Evolutionary conservation across 2,888 invertebrate genomes (phyloP), one percentile per base, ranked within the genome.

Genomic region (Macrophya annulata): DNA sequence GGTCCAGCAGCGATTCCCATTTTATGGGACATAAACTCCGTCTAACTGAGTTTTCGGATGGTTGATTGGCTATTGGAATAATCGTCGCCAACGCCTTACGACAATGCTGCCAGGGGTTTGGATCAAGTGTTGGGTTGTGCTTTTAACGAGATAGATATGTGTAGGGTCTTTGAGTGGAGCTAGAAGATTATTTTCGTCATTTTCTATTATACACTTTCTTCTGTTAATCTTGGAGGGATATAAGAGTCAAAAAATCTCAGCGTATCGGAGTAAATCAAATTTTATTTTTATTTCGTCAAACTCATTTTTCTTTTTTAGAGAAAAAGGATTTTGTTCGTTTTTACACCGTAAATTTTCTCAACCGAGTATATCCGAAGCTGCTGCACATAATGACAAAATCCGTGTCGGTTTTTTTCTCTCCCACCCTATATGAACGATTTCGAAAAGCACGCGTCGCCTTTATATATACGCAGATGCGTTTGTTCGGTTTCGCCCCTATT

Each of bases 11-110:
- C 88, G 88, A 90, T 91, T 89, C 88, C 87, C 84, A 88, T 91
- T 91, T 91, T 90, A 91, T 90, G 91, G 90, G 85, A 84, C 90
- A 91, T 91, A 91, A 91, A 90, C 87, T 87, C 88, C 87, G 88
- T 88, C 89, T 88, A 87, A 85, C 84, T 86, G 88, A 89, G 88
- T 88, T 87, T 87, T 85, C 86, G 86, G 90, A 87, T 89, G 86
- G 88, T 89, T 89, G 89, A 91, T 91, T 91, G 91, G 89, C 88
- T 87, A 88, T 87, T 86, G 87, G 88, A 87, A 89, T 89, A 89
- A 90, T 87, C 81, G 86, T 85, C 87, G 86, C 86, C 87, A 85
- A 86, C 86, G 87, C 87, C 87, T 90, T 88, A 89, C 87, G 89
- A 87, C 85, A 87, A 89, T 88, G 87, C 87, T 85, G 76, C n/a